A percentile compares a stretch with the other conserved stretches of the same genome.
phyloP scores from a whole-genome alignment of 2,113 vertebrate species.

The Neolamprologus kungweensis region DNA sequence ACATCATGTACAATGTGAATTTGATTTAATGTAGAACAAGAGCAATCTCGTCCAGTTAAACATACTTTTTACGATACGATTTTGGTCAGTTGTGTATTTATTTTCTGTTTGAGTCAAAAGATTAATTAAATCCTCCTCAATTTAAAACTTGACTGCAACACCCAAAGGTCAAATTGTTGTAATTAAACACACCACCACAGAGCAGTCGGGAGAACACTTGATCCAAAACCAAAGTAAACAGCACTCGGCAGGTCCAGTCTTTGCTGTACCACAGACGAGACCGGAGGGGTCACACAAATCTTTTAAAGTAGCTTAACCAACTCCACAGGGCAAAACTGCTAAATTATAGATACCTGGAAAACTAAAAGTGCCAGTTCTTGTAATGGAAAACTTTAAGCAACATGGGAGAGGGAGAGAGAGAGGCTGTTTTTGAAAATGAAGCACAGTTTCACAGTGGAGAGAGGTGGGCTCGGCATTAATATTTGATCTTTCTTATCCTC shows the following conservation, averaged over 20 bases:
- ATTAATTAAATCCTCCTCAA: neutral
- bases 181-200: neutral
- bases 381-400: constrained; percentile 34
- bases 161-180: neutral
- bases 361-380: neutral
- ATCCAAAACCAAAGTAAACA: constrained; percentile 27
- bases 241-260: neutral
- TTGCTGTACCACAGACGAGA: neutral
- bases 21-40: neutral
- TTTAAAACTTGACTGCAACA: neutral
- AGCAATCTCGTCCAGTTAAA: neutral
- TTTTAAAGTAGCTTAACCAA: neutral
- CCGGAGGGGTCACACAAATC: neutral
- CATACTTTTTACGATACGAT: neutral
- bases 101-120: neutral
- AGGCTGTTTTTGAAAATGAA: neutral
- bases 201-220: neutral
- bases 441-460: neutral
- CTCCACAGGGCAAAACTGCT: neutral
- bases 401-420: neutral
- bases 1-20: neutral
- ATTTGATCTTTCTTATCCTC: neutral
- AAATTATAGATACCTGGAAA: constrained; percentile 41
- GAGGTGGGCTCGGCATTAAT: neutral
- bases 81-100: neutral